phyloP scores from a whole-genome alignment of 2,113 vertebrate genomes.

The Asarcornis scutulata region DNA sequence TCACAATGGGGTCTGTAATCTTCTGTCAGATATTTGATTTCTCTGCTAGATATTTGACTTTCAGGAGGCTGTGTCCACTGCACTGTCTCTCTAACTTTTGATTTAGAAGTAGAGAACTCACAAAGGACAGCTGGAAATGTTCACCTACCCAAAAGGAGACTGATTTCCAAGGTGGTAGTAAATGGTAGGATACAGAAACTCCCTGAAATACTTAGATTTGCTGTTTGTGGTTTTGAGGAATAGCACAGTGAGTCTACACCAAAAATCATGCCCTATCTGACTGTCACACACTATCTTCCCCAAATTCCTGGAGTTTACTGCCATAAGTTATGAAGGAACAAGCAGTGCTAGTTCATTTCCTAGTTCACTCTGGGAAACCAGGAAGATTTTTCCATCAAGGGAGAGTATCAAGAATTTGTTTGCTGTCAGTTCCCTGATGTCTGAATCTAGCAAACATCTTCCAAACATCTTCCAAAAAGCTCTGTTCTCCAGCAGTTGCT shows the following conservation, averaged over 20 bases:
- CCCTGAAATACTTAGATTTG: background rate
- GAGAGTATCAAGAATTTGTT: background rate
- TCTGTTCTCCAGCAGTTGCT: background rate
- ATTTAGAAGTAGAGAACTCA: background rate
- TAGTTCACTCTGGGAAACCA: background rate
- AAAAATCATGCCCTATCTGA: background rate
- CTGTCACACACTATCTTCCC: background rate
- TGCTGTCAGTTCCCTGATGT: background rate
- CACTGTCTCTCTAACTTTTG: background rate
- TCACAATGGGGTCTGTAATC: background rate
- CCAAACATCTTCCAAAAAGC: background rate
- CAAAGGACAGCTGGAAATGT: background rate
- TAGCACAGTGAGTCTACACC: background rate
- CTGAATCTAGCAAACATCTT: background rate
- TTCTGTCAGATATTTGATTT: background rate
- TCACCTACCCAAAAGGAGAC: background rate
- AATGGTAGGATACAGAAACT: background rate
- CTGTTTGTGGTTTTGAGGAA: background rate
- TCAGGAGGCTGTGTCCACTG: background rate
- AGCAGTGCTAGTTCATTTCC: background rate
- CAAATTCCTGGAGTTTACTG: background rate
- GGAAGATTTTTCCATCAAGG: background rate
- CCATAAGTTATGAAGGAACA: background rate
- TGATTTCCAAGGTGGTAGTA: background rate
- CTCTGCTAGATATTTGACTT: background rate